Percentiles rank a stretch among this genome's conserved stretches.
These are phyloP conservation scores for Galeopsomyia nigrocyanea DNA, from an alignment of 2,888 invertebrate species.

Conservation along the genomic window DNA sequence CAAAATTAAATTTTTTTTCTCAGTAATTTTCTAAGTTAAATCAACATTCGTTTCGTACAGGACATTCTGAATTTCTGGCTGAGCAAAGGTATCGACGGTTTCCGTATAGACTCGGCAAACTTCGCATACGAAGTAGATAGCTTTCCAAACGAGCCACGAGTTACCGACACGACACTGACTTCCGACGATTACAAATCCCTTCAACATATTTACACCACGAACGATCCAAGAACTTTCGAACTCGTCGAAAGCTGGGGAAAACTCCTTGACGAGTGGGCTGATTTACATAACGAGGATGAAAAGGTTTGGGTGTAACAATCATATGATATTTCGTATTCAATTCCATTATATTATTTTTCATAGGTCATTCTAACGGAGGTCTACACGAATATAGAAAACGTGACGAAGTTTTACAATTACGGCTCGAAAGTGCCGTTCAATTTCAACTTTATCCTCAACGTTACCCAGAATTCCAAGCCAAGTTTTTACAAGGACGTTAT, in stretches of 20 bases:
- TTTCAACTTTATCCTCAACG: slow-evolving; percentile 77
- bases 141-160: slow-evolving; percentile 70
- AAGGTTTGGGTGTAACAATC: slow-evolving; percentile 53
- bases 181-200: slow-evolving; percentile 69
- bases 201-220: slow-evolving; percentile 75
- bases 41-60: neutral
- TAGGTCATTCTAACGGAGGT: slow-evolving; percentile 83
- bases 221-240: slow-evolving; percentile 73
- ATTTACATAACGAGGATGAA: slow-evolving; percentile 59
- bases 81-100: slow-evolving; percentile 86
- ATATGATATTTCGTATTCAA: too few species aligned
- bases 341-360: neutral
- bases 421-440: slow-evolving; percentile 86
- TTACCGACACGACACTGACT: slow-evolving; percentile 60
- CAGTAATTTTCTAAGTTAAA: neutral
- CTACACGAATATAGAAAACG: slow-evolving; percentile 74
- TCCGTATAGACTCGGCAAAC: slow-evolving; percentile 83
- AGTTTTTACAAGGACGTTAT: neutral
- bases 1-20: too few species aligned
- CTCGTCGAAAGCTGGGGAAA: slow-evolving; percentile 73
- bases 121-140: slow-evolving; percentile 75
- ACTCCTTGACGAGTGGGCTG: slow-evolving; percentile 70
- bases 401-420: slow-evolving; percentile 77
- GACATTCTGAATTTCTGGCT: slow-evolving; percentile 81
- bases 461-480: neutral